A percentile compares a stretch with the other conserved stretches of the same genome.
phyloP scores from a whole-genome alignment of 1,140 invertebrate species.

The Pachypsylla venusta region DNA sequence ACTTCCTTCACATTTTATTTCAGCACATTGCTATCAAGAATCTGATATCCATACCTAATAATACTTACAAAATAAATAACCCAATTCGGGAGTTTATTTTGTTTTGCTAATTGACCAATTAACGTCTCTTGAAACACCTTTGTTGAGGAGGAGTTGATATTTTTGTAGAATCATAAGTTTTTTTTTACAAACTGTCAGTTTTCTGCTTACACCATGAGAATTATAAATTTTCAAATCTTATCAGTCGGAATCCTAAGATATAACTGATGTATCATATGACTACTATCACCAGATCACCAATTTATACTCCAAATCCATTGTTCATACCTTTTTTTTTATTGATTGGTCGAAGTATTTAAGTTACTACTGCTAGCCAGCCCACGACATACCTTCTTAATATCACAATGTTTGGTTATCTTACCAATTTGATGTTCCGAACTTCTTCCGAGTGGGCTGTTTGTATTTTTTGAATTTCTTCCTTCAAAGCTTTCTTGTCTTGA shows the following conservation, averaged over 20 bases:
- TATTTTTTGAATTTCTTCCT: slow-evolving; percentile 54
- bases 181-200: no score
- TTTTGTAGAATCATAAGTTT: no score
- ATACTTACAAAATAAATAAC: no score
- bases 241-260: background rate
- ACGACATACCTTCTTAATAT: slow-evolving; percentile 13
- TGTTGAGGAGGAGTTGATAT: no score
- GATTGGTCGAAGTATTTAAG: no score
- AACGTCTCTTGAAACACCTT: no score
- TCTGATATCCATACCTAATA: no score
- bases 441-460: slow-evolving; percentile 49
- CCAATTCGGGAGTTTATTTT: no score
- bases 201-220: background rate
- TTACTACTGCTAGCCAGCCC: slow-evolving; percentile 6
- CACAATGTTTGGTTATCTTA: slow-evolving; percentile 24
- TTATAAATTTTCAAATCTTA: background rate
- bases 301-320: background rate
- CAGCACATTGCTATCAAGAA: no score
- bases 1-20: no score
- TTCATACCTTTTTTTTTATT: background rate
- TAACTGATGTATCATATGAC: background rate
- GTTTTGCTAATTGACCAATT: no score
- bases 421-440: slow-evolving; percentile 44
- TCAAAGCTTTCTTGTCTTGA: slow-evolving; percentile 59
- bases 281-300: background rate